These are phyloP conservation scores for Agelaius tricolor DNA, from an alignment of 2,113 vertebrate species.

Conservation along the genomic window DNA sequence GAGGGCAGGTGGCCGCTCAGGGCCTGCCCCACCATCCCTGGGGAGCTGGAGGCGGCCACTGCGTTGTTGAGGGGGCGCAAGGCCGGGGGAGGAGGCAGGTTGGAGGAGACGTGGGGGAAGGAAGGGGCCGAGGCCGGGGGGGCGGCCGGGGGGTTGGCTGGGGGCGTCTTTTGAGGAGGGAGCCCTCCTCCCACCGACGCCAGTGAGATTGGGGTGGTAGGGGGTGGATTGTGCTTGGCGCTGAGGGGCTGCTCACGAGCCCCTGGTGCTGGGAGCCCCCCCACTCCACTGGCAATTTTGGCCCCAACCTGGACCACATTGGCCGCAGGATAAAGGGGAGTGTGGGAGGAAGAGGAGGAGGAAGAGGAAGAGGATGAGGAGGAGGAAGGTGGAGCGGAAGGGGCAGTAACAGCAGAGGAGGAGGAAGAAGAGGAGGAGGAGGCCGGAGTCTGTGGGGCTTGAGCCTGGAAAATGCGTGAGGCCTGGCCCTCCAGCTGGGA, in stretches of 20 bases:
- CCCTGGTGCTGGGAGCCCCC: slow-evolving; percentile 44
- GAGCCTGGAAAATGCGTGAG: slow-evolving; percentile 75
- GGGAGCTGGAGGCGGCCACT: neutral
- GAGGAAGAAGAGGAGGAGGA: slow-evolving; percentile 71
- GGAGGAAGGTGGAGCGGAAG: slow-evolving; percentile 60
- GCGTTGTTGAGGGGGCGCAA: slow-evolving; percentile 42
- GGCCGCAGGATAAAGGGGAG: slow-evolving; percentile 50
- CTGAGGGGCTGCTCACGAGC: slow-evolving; percentile 59
- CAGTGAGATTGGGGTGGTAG: slow-evolving; percentile 80
- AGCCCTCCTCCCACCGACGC: slow-evolving; percentile 59
- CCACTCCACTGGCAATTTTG: slow-evolving; percentile 37
- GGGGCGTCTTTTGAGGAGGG: slow-evolving; percentile 67
- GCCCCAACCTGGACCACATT: slow-evolving; percentile 63
- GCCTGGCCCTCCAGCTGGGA: slow-evolving; percentile 75
- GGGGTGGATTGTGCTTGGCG: slow-evolving; percentile 80
- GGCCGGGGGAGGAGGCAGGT: slow-evolving; percentile 90
- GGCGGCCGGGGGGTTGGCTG: slow-evolving; percentile 66
- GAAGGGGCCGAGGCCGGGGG: slow-evolving; percentile 47
- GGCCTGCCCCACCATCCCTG: neutral
- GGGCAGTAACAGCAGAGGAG: slow-evolving; percentile 57
- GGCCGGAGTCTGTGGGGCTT: slow-evolving; percentile 68
- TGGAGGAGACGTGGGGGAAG: slow-evolving; percentile 76
- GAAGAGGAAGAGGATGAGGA: slow-evolving; percentile 52
- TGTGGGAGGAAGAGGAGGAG: slow-evolving; percentile 45
- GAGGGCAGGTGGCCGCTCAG: neutral